phyloP scores from a whole-genome alignment of 2,797 vertebrate genomes.

The Micromesistius poutassou region DNA sequence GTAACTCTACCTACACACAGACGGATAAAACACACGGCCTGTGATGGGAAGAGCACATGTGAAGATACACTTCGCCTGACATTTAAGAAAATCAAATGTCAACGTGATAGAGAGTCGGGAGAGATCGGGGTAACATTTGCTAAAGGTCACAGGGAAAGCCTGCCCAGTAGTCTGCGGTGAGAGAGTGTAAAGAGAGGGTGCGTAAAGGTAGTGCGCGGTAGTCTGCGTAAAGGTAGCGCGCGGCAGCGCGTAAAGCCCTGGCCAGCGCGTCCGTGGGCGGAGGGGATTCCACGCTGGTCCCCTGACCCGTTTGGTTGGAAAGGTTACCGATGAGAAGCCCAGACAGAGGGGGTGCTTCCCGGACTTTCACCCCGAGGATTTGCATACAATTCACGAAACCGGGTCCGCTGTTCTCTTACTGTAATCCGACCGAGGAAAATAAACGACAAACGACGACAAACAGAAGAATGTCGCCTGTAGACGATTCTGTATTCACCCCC shows the following conservation, averaged over 20 bases:
- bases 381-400: not conserved
- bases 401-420: not conserved
- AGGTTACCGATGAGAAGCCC: too few relatives aligned
- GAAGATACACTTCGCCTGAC: not conserved
- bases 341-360: too few relatives aligned
- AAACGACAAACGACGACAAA: not conserved
- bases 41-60: too few relatives aligned
- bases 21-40: too few relatives aligned
- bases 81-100: not conserved
- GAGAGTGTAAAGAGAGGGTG: too few relatives aligned
- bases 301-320: too few relatives aligned
- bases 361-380: not conserved
- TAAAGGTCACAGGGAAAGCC: not conserved
- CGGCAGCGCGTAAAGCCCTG: too few relatives aligned
- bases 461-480: not conserved
- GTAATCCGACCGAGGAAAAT: not conserved
- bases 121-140: not conserved
- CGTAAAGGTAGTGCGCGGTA: too few relatives aligned
- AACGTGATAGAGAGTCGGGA: not conserved
- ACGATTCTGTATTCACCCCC: too few relatives aligned
- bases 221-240: too few relatives aligned
- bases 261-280: conserved; percentile 61
- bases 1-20: too few relatives aligned
- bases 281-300: conserved; percentile 71
- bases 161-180: not conserved